Evolutionary conservation across 1,140 invertebrate species (phyloP).

Genomic region (Drosophila nasuta): DNA sequence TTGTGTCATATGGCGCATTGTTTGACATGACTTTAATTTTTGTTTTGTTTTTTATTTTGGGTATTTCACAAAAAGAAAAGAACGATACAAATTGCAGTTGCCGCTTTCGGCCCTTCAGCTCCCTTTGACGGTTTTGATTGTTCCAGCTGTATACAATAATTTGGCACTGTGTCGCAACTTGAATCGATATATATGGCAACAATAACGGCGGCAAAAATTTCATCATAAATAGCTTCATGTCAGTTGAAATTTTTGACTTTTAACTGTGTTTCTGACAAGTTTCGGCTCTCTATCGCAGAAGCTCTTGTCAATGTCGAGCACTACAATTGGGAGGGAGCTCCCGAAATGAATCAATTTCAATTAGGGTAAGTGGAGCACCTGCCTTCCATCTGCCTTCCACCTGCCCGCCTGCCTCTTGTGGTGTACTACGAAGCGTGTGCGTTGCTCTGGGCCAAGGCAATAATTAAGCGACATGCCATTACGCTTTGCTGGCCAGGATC

Average conservation of each 20-base stretch:
- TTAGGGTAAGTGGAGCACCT: conserved; percentile 69
- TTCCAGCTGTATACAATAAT: conserved; percentile 37
- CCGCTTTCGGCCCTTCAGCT: background rate
- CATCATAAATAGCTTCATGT: conserved; percentile 59
- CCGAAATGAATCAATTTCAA: conserved; percentile 70
- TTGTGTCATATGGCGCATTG: conserved; percentile 72
- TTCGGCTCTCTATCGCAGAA: background rate
- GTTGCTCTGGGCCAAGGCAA: conserved; percentile 4
- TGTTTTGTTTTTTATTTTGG: background rate
- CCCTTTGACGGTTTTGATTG: background rate
- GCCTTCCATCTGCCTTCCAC: background rate
- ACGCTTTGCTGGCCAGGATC: conserved; percentile 60
- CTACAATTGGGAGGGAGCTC: background rate
- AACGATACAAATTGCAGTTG: conserved; percentile 61
- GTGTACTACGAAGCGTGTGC: background rate
- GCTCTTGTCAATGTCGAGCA: conserved; percentile 10
- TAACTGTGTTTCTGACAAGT: conserved; percentile 24
- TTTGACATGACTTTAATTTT: conserved; percentile 76
- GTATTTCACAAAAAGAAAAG: conserved; percentile 30
- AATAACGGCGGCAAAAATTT: conserved; percentile 61
- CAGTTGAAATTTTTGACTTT: conserved; percentile 66
- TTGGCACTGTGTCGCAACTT: conserved; percentile 71
- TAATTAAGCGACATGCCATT: conserved; percentile 77
- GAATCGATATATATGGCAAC: conserved; percentile 68
- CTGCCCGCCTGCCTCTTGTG: background rate